These are phyloP conservation scores for Seriola dumerili DNA, from an alignment of 2,113 vertebrate genomes.

Conservation along the genomic window DNA sequence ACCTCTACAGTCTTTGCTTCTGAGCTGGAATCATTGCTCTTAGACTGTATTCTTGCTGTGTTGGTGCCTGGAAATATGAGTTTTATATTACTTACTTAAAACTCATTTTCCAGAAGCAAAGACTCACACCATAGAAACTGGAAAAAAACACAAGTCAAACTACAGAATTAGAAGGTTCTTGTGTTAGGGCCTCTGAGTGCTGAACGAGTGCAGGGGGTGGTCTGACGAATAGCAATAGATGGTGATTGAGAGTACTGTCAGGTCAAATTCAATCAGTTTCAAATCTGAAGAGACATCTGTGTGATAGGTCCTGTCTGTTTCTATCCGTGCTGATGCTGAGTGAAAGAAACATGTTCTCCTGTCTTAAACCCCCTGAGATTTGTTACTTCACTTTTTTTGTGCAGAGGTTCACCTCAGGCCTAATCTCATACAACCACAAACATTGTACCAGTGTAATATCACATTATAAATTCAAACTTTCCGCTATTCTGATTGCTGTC, in stretches of 20 bases:
- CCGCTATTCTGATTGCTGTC: constrained; percentile 26
- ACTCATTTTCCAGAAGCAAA: neutral
- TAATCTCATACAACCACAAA: constrained; percentile 32
- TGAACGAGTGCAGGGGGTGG: constrained; percentile 10
- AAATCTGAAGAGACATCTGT: constrained; percentile 54
- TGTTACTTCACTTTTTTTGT: constrained; percentile 15
- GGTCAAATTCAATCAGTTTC: constrained; percentile 57
- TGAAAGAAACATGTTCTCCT: constrained; percentile 12
- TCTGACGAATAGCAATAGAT: constrained; percentile 40
- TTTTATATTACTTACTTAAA: neutral
- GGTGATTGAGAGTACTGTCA: constrained; percentile 48
- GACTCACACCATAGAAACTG: neutral
- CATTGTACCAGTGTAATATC: constrained; percentile 8
- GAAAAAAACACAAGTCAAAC: constrained; percentile 22
- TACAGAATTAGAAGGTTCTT: neutral
- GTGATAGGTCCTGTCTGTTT: constrained; percentile 54
- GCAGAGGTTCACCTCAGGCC: constrained; percentile 20
- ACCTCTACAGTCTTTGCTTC: neutral
- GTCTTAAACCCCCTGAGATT: constrained; percentile 30
- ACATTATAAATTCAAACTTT: constrained; percentile 45
- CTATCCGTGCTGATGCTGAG: constrained; percentile 56
- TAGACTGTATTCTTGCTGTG: neutral
- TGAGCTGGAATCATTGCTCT: constrained; percentile 1
- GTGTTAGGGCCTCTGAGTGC: constrained; percentile 2
- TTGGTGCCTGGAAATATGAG: neutral